Evolutionary conservation across 2,888 invertebrate genomes (phyloP), one percentile per base, ranked within the genome.

Genomic region (Thalpophila matura): DNA sequence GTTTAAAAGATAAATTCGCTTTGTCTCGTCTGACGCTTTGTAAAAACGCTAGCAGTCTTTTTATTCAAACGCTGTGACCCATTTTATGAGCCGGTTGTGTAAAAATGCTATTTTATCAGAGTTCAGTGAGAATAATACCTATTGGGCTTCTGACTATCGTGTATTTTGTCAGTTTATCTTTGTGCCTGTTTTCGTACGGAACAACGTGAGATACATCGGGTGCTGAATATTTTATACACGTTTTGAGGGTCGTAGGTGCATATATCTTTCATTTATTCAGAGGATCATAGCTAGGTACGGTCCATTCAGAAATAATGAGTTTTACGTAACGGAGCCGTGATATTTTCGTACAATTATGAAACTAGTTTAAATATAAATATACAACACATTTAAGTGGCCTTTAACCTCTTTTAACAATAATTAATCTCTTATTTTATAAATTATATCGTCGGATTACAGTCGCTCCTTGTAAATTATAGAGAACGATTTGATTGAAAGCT

Each of bases 31-130:
- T 43, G 27, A 35, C 37, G 35, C 55, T 75, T 61, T 54, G 56
- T 75, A 54, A 42, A 59, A 43, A 33, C 37, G 57, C 43, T 33
- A 20, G 33, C 45, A 66, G 53, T 27, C 16, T 59, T 60, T 72
- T 65, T 66, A 56, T 76, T 62, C 49, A 55, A 61, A 59, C 54
- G 35, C 47, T 31, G 56, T 69, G 69, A 77, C 74, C 77, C 60
- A 63, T 77, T 79, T 77, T 29, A 33, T 14, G 24, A 40, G 26
- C 40, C 53, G 26, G 54, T 55, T 54, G 47, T 56, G 59, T 77
- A 56, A 73, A 62, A 62, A 77, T 45, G 46, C 42, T 63, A 55
- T 62, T 74, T 60, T 76, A 79, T 76, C 63, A 53, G 61, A 69
- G 80, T 63, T 47, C 22, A 40, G 7, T 29, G 24, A 14, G 47